A percentile compares a stretch with the other conserved stretches of the same genome.
Conservation (phyloP, 1,140 invertebrate species). For the Scaptomyza montana region DNA sequence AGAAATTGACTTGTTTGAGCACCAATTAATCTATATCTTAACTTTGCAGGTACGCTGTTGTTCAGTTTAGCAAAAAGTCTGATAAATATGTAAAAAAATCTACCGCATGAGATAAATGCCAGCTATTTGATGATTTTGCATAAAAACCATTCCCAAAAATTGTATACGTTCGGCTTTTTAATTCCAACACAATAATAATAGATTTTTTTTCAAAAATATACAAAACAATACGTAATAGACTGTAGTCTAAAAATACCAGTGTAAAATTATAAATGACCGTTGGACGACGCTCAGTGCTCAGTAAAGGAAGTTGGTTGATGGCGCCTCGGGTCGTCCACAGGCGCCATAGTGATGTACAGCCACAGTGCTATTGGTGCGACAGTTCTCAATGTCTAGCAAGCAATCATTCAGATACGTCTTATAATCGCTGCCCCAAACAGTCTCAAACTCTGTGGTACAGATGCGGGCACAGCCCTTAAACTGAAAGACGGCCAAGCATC, state of each 20-base stretch:
- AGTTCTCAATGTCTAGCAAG: slow-evolving; percentile 95
- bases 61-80: slow-evolving; percentile 95
- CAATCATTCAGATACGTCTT: slow-evolving; percentile 96
- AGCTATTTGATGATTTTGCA: slow-evolving; percentile 91
- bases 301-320: slow-evolving; percentile 81
- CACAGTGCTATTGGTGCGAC: slow-evolving; percentile 87
- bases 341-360: slow-evolving; percentile 79
- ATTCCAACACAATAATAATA: slow-evolving; percentile 80
- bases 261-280: slow-evolving; percentile 40
- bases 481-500: slow-evolving; percentile 92
- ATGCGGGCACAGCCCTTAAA: slow-evolving; percentile 93
- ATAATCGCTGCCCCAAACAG: slow-evolving; percentile 94
- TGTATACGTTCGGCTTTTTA: slow-evolving; percentile 63
- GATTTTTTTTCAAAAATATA: slow-evolving; percentile 66
- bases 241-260: slow-evolving; percentile 74
- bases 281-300: slow-evolving; percentile 27
- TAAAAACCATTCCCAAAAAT: slow-evolving; percentile 52
- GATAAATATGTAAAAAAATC: slow-evolving; percentile 98
- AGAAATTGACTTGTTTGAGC: not conserved
- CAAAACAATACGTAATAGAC: slow-evolving; percentile 60
- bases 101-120: slow-evolving; percentile 92
- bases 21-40: not conserved
- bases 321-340: slow-evolving; percentile 79
- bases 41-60: slow-evolving; percentile 86
- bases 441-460: slow-evolving; percentile 93